A percentile compares a stretch with the other conserved stretches of the same genome.
Conservation (phyloP, 2,113 vertebrate species). For the Kryptolebias marmoratus region DNA sequence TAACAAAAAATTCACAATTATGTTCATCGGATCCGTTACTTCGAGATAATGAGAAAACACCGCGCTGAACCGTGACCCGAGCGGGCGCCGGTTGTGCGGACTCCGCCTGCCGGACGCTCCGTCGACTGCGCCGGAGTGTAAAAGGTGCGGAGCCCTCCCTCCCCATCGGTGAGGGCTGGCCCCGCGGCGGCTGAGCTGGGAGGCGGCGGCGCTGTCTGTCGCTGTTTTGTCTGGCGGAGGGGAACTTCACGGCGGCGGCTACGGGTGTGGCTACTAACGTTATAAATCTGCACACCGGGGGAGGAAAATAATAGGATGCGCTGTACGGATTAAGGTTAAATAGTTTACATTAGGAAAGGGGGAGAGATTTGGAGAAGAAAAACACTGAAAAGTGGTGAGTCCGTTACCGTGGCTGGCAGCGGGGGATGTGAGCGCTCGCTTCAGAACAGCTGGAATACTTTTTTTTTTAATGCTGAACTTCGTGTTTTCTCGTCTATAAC, state of each 20-base stretch:
- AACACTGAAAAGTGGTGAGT: not conserved
- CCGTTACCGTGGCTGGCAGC: not conserved
- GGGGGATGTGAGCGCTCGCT: slow-evolving; percentile 28
- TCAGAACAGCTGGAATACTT: slow-evolving; percentile 70
- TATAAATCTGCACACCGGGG: slow-evolving; percentile 67
- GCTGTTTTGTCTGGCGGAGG: slow-evolving; percentile 31
- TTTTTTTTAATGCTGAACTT: slow-evolving; percentile 42
- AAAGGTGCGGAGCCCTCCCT: not conserved
- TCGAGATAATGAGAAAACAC: too few species aligned
- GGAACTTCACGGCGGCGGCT: slow-evolving; percentile 68
- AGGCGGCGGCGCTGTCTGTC: slow-evolving; percentile 51
- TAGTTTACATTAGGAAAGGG: not conserved
- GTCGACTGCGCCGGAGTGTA: not conserved
- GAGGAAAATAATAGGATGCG: slow-evolving; percentile 35
- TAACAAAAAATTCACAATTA: too few species aligned
- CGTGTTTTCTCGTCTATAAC: slow-evolving; percentile 44
- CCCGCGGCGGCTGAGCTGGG: slow-evolving; percentile 35
- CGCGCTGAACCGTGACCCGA: too few species aligned
- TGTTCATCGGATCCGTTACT: too few species aligned
- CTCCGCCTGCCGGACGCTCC: not conserved
- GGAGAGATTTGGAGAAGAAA: not conserved
- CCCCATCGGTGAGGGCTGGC: not conserved
- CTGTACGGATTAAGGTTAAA: slow-evolving; percentile 9
- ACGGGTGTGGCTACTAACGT: slow-evolving; percentile 81
- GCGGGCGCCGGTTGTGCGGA: not conserved